Base-by-base conservation (phyloP, 35 echinoderm and acorn worm genomes). In the Ophiothrix spiculata region DNA sequence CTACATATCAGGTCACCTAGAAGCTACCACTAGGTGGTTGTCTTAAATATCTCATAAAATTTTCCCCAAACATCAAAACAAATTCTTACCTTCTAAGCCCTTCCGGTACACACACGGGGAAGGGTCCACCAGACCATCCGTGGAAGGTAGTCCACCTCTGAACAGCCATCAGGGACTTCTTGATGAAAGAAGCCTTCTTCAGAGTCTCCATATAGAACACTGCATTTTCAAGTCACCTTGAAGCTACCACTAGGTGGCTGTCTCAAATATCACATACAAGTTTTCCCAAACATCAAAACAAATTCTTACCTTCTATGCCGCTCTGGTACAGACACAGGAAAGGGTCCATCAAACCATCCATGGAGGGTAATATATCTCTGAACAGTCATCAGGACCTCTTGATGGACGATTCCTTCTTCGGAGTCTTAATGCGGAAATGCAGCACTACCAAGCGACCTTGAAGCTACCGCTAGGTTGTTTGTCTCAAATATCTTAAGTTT, bases 181-280 rank as follows among this genome's bases (percentile, higher is more conserved):
- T 92, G 91, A 33, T 97, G 94, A 38, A 93, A 97, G 69, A 97
- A 76, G 3, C 94, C 94, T 87, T 97, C 94, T 39, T 97, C 94
- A 33, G 94, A 86, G 38, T 97, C n/a, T n/a, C n/a, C n/a, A n/a
- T n/a, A n/a, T n/a, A 91, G 79, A 98, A 98, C 8, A 89, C 88
- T 35, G 95, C 95, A 31, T 88, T 93, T 29, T 91, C 95, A 8
- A 93, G 56, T 1, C 91, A 93, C 8, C 95, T 73, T 14, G 91
- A 90, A 40, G 86, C 95, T 32, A 69, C 88, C 91, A 46, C n/a
- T n/a, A n/a, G n/a, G n/a, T n/a, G n/a, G n/a, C n/a, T n/a, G n/a
- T n/a, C n/a, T n/a, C n/a, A n/a, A n/a, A n/a, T n/a, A n/a, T n/a
- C n/a, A n/a, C n/a, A n/a, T n/a, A n/a, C n/a, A n/a, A n/a, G n/a